Base-by-base conservation (phyloP, 2,113 vertebrate species). In the Bos indicus region DNA sequence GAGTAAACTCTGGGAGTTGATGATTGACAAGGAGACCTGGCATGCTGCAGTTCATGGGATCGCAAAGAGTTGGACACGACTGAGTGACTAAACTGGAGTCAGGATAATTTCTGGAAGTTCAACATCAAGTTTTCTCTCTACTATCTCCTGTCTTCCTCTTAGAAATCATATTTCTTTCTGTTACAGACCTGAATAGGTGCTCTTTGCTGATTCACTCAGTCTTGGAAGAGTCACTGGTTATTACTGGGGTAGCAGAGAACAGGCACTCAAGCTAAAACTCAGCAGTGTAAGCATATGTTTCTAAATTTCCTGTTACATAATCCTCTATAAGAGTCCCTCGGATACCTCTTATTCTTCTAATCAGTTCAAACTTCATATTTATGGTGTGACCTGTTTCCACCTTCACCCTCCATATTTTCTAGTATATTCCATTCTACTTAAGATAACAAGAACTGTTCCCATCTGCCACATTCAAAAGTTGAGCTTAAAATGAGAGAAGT, bases 51-150 rank as follows among this genome's bases (percentile, higher is more conserved):
- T 12, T n/a, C 64, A 71, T 71, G 19, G 64, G 4, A 2, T 23
- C 11, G 1, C 64, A 71, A 36, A 71, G 19, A 71, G 5, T 40
- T 0, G 1, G n/a, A 71, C 10, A 12, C 0, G 10, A 40, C n/a
- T 23, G 67, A 23, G n/a, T 1, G 2, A 23, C 19, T 40, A n/a
- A 23, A 43, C 3, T 51, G 30, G 26, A 67, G 59, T 67, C 77
- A 6, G 2, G 14, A 62, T 74, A 15, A 62, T 60, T 89, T 74
- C 59, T 16, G 1, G 5, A 81, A 77, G 30, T 36, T 7, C 4
- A 64, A 54, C 51, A 40, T 59, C 21, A 40, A 56, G 26, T 60
- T 78, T 10, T 9, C 14, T 59, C 23, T 23, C 48, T 78, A 30
- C 19, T 33, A 1, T 28, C 25, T 43, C 23, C 33, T 51, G 6